Conservation (phyloP, 1,140 invertebrate species). For the Heterodera carotae region DNA sequence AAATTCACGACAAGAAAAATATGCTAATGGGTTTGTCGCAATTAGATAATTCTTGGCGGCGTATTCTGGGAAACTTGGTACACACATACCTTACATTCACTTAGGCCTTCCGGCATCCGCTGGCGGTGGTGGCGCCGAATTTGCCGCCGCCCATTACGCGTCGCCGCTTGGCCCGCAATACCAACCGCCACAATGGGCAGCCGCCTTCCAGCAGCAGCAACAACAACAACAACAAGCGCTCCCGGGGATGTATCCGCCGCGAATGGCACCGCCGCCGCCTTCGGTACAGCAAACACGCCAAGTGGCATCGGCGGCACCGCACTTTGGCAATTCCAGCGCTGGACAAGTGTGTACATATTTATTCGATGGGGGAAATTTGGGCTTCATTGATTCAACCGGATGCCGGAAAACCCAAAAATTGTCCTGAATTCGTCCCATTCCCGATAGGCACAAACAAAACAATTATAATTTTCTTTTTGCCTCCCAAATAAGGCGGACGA, state of each 20-base stretch:
- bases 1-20: no score
- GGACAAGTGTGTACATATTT: background rate
- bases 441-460: no score
- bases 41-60: no score
- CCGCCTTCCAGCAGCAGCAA: conserved; percentile 16
- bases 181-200: background rate
- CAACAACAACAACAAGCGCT: conserved; percentile 7
- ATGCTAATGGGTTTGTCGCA: no score
- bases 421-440: no score
- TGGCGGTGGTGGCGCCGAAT: background rate
- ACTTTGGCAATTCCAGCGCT: background rate
- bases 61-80: no score
- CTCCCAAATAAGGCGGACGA: conserved; percentile 8
- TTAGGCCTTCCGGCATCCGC: background rate
- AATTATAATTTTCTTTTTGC: background rate
- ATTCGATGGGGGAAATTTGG: background rate
- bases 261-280: background rate
- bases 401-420: background rate
- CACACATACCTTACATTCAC: background rate
- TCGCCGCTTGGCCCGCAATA: background rate
- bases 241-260: conserved; percentile 5
- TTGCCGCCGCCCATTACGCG: background rate
- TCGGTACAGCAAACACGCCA: conserved; percentile 16
- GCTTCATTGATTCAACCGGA: no score
- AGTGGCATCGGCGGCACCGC: no score